Evolutionary conservation across 2,113 vertebrate species (phyloP), one percentile per base, ranked within the genome.

Genomic region (Sterrhoptilus dennistouni): DNA sequence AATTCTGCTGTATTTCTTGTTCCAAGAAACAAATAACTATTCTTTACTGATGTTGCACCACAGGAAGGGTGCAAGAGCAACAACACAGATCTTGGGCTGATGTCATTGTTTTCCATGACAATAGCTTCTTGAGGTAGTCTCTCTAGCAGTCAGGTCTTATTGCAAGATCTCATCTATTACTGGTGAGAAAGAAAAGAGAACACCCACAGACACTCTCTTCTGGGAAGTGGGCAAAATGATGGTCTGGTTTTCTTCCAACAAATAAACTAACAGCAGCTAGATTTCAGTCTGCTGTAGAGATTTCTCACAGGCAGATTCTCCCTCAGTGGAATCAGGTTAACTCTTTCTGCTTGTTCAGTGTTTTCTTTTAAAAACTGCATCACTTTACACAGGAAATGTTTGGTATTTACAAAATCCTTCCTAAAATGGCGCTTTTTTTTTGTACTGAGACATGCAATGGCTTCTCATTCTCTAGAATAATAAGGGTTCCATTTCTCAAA

Each of bases 161-260:
- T 95, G 75, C 91, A 91, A 94, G 78, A 45, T 88, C 86, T 89
- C 74, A 35, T 95, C 82, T 94, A 35, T 75, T 82, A 85, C 28
- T 95, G 66, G 82, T 86, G 78, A 95, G 91, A 91, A 90, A 91
- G 78, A 79, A 93, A 89, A 72, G 63, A 95, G 93, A 95, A 97
- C 93, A 94, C 91, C 87, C 95, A 93, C 93, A 92, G 78, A 89
- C 70, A 82, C 35, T 49, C 18, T 86, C 40, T 93, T 94, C 82
- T 93, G 91, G 94, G 94, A 96, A 96, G 89, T 80, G 90, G 78
- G 85, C 93, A 94, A 76, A 91, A 80, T 18, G 78, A 74, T 56
- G 47, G 93, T 93, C 93, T 96, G 95, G 71, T 93, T 94, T 96
- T 69, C 59, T 94, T 90, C 75, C 96, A 94, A 52, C 50, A 97